Percentiles rank a stretch among this genome's conserved stretches.
These are phyloP conservation scores for Caenorhabditis tropicalis DNA, from an alignment of 1,140 invertebrate species.

Conservation along the genomic window DNA sequence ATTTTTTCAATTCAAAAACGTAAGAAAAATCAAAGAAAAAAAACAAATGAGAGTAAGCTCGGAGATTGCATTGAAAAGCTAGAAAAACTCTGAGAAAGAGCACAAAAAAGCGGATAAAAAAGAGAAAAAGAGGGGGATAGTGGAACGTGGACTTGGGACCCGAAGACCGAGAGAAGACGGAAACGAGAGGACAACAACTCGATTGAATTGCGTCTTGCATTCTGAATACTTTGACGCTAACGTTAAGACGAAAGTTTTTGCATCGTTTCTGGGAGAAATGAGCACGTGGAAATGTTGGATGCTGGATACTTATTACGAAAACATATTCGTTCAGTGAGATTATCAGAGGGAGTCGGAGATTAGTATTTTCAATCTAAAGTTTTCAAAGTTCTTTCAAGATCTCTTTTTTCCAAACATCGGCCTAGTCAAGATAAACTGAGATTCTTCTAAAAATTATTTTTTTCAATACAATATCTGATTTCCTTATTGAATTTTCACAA, in stretches of 20 bases:
- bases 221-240: constrained; percentile 5
- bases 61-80: neutral
- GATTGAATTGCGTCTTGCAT: constrained; percentile 36
- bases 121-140: neutral
- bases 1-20: neutral
- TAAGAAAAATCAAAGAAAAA: neutral
- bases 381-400: too few species aligned
- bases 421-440: too few species aligned
- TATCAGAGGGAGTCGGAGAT: neutral
- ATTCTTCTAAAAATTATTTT: too few species aligned
- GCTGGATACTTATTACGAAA: neutral
- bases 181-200: neutral
- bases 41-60: neutral
- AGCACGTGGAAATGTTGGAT: neutral
- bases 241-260: neutral
- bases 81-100: constrained; percentile 1
- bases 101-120: neutral
- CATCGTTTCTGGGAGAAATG: neutral
- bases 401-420: too few species aligned
- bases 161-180: neutral
- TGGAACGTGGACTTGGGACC: constrained; percentile 32
- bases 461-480: too few species aligned
- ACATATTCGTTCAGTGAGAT: neutral
- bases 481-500: too few species aligned
- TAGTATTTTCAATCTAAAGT: neutral